Conservation (phyloP, 2,888 invertebrate species). For the Aricia artaxerxes region DNA sequence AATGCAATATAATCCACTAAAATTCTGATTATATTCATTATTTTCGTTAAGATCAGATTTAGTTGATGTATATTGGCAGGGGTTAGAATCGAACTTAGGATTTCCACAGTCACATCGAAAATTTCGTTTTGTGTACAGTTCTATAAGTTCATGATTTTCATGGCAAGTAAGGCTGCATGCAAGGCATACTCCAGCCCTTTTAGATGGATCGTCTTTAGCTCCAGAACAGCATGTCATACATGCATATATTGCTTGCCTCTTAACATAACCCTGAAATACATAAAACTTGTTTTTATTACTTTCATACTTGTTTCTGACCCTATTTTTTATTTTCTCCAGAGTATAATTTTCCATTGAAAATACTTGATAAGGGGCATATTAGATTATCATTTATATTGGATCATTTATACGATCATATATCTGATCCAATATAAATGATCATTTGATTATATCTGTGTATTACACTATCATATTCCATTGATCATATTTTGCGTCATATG, state of each 20-base stretch:
- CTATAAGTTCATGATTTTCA: slow-evolving; percentile 96
- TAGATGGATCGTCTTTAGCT: slow-evolving; percentile 77
- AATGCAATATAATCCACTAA: slow-evolving; percentile 93
- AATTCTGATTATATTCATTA: slow-evolving; percentile 96
- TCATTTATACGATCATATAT: no score
- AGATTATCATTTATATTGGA: no score
- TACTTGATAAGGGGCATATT: no score
- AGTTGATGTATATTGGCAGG: slow-evolving; percentile 84
- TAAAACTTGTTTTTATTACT: not conserved
- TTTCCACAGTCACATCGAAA: slow-evolving; percentile 98
- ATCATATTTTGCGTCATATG: no score
- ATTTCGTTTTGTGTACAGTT: slow-evolving; percentile 97
- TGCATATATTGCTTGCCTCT: slow-evolving; percentile 96
- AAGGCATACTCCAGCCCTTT: slow-evolving; percentile 92
- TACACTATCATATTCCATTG: no score
- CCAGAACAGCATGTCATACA: slow-evolving; percentile 93
- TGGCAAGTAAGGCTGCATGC: slow-evolving; percentile 97
- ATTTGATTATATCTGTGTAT: no score
- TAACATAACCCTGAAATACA: slow-evolving; percentile 89
- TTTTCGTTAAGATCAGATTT: slow-evolving; percentile 84
- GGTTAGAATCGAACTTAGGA: slow-evolving; percentile 83
- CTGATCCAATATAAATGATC: no score
- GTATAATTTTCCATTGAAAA: no score
- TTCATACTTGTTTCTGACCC: no score
- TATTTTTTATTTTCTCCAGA: no score